Evolutionary conservation across 37 sponge, comb jelly and placozoan species (phyloP), one percentile per base, ranked within the genome.

Genomic region (Haliclona indistincta): DNA sequence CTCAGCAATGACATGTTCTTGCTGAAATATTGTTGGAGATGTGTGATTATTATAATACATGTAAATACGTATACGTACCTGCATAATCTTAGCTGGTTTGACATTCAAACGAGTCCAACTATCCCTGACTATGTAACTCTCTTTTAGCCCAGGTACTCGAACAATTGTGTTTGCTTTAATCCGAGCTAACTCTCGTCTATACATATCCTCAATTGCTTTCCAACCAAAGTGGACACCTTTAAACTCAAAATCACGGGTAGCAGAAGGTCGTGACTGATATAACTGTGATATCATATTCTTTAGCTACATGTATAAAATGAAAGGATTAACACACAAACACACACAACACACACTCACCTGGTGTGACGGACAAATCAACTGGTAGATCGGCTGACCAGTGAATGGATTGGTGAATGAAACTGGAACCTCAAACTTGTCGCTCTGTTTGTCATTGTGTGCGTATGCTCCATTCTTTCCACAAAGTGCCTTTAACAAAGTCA

Each of bases 51-150:
- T n/a, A n/a, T n/a, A n/a, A n/a, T n/a, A n/a, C n/a, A n/a, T n/a
- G n/a, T n/a, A 49, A 20, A 49, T 17, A 49, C 17, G 17, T 13
- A 49, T 17, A 49, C 17, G 53, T 49, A 49, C 53, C 53, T 62
- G 64, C 64, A 62, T 62, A 17, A 62, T 23, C 29, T 62, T 62
- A n/a, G 64, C 64, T 26, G 64, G 64, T 26, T 62, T 17, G 11
- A 62, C 64, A 62, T 62, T 62, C 28, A 62, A 26, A 17, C 29
- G 13, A 13, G 64, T 62, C 64, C 64, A 62, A 26, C 28, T 23
- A n/a, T 62, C 28, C 28, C 64, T 15, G 28, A 13, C 13, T 17
- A 62, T 62, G 29, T 23, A 62, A 62, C 22, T 62, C 28, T 62
- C n/a, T n/a, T n/a, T n/a, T n/a, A n/a, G n/a, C n/a, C n/a, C n/a